Evolutionary conservation across 2,113 vertebrate genomes (phyloP).

Genomic region (Caranx melampygus): DNA sequence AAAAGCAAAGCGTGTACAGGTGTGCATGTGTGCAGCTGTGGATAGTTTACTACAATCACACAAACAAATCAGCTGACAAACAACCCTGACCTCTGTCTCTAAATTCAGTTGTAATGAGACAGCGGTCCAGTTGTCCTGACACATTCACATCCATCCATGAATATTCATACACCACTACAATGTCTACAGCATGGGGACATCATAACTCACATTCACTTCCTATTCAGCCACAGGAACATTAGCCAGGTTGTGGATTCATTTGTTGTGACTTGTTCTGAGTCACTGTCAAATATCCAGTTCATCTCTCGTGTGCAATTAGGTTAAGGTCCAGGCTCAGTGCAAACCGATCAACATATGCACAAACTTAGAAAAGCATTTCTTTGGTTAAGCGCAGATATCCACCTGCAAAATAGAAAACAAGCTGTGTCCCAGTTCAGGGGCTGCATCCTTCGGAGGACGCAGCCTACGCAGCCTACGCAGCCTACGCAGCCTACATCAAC

Average conservation of each 20-base stretch:
- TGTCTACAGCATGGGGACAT: slow-evolving; percentile 18
- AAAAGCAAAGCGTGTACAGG: slow-evolving; percentile 31
- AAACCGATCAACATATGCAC: neutral
- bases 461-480: too few relatives aligned
- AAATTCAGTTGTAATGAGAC: slow-evolving; percentile 32
- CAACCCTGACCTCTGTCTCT: neutral
- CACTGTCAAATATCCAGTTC: neutral
- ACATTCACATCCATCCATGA: neutral
- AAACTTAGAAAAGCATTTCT: slow-evolving; percentile 1
- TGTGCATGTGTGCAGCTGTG: slow-evolving; percentile 16
- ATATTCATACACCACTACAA: neutral
- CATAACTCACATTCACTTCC: neutral
- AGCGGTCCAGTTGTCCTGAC: neutral
- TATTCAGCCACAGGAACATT: too few relatives aligned
- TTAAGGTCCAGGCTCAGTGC: neutral
- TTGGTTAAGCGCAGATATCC: too few relatives aligned
- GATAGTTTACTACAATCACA: slow-evolving; percentile 9
- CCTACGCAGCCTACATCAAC: too few relatives aligned
- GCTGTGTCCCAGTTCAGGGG: too few relatives aligned
- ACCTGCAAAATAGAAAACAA: too few relatives aligned
- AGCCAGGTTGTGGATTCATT: neutral
- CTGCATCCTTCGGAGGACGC: too few relatives aligned
- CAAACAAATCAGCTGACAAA: slow-evolving; percentile 46
- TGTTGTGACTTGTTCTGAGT: neutral
- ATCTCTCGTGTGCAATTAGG: neutral